Conservation (phyloP, 2,797 vertebrate species). For the Sternotherus odoratus region DNA sequence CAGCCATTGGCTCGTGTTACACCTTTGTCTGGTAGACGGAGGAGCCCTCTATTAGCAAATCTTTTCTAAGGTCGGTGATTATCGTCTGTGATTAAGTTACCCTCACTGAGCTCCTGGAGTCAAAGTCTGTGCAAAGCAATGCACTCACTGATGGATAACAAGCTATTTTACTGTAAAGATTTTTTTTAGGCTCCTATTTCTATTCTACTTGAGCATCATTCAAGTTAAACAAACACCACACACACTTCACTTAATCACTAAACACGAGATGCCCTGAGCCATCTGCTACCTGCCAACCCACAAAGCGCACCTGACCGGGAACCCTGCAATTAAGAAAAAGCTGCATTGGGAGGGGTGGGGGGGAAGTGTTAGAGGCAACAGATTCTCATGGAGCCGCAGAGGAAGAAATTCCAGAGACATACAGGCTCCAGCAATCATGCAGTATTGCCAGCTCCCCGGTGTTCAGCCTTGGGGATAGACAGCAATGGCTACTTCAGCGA, state of each 20-base stretch:
- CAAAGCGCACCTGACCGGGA: background rate
- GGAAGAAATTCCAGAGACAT: background rate
- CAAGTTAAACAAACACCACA: background rate
- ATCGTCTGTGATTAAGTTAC: background rate
- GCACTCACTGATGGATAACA: background rate
- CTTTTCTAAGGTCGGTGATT: background rate
- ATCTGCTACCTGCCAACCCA: background rate
- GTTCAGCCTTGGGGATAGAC: no score
- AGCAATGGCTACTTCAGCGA: no score
- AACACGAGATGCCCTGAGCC: background rate
- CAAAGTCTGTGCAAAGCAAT: background rate
- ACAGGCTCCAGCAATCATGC: background rate
- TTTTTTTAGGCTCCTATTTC: background rate
- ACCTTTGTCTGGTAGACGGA: no score
- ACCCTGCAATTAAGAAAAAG: background rate
- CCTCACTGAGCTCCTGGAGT: background rate
- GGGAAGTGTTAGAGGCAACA: no score
- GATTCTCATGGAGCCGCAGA: background rate
- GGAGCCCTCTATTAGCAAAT: background rate
- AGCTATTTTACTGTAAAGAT: background rate
- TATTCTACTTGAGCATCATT: background rate
- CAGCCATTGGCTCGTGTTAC: background rate
- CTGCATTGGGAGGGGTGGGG: accelerated
- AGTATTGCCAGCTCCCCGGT: background rate
- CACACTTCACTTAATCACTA: background rate